A percentile compares a stretch with the other conserved stretches of the same genome.
Evolutionary conservation across 1,140 invertebrate genomes (phyloP).

Genomic region (Globodera ellingtonae): DNA sequence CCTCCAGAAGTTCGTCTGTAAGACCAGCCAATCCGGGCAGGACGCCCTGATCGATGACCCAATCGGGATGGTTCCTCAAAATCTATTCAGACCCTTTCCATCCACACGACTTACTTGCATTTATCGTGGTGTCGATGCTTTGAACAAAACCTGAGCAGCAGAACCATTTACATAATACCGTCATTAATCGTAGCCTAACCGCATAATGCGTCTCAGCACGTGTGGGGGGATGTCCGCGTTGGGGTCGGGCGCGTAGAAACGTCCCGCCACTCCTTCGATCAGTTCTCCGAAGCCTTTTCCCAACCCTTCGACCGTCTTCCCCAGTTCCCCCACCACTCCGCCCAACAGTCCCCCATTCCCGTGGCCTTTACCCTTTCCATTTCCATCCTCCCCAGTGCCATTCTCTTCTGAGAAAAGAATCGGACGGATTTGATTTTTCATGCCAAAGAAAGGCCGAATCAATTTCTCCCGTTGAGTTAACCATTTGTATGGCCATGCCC

Average conservation of each 20-base stretch:
- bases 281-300: constrained; percentile 1
- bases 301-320: not conserved
- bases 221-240: constrained; percentile 37
- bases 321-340: not conserved
- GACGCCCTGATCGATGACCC: constrained; percentile 14
- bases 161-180: not conserved
- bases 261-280: constrained; percentile 28
- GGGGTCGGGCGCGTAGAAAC: constrained; percentile 31
- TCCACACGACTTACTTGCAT: constrained; percentile 25
- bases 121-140: constrained; percentile 34
- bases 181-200: not conserved
- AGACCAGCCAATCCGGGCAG: not conserved
- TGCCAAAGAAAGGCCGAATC: no score
- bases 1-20: constrained; percentile 4
- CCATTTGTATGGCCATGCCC: not conserved
- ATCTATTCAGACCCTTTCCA: not conserved
- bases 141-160: constrained; percentile 30
- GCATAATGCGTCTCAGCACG: constrained; percentile 32
- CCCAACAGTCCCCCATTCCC: not conserved
- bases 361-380: not conserved
- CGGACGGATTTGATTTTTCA: no score
- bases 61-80: constrained; percentile 9
- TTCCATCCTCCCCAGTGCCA: not conserved
- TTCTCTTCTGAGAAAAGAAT: no score
- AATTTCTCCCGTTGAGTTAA: no score